These are phyloP conservation scores for Rotaria macrura DNA, from an alignment of 2,888 invertebrate species.

Conservation along the genomic window DNA sequence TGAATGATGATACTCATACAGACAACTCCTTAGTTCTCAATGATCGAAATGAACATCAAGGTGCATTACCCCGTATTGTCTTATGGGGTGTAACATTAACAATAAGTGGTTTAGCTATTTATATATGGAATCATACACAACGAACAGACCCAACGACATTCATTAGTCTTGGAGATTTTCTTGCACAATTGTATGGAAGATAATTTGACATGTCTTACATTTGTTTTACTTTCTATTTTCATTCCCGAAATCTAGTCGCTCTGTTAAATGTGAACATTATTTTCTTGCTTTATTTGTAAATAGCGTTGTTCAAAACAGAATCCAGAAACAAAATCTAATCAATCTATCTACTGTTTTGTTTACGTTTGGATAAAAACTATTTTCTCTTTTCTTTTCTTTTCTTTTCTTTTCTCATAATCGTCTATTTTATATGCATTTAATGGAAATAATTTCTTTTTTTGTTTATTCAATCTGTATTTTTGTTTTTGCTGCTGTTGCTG, in stretches of 20 bases:
- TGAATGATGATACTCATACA: background rate
- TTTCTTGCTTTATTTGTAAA: background rate
- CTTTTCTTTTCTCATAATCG: background rate
- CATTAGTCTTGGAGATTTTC: background rate
- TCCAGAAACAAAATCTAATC: background rate
- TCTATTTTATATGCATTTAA: background rate
- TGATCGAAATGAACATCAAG: background rate
- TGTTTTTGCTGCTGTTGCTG: background rate
- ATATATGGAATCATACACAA: constrained; percentile 20
- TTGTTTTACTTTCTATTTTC: background rate
- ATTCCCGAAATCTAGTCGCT: background rate
- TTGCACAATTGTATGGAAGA: background rate
- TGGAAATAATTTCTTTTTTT: background rate
- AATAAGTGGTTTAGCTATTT: background rate
- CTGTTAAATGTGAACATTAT: background rate
- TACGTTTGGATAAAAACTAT: background rate
- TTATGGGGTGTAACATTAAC: constrained; percentile 1
- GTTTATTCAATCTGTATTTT: background rate
- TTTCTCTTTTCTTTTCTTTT: too few relatives aligned
- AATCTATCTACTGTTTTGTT: background rate
- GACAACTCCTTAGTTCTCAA: background rate
- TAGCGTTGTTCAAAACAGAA: background rate
- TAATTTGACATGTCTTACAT: background rate
- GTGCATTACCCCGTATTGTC: background rate
- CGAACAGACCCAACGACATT: background rate